Conservation (phyloP, 35 echinoderm and acorn worm genomes). For the Anneissia japonica region DNA sequence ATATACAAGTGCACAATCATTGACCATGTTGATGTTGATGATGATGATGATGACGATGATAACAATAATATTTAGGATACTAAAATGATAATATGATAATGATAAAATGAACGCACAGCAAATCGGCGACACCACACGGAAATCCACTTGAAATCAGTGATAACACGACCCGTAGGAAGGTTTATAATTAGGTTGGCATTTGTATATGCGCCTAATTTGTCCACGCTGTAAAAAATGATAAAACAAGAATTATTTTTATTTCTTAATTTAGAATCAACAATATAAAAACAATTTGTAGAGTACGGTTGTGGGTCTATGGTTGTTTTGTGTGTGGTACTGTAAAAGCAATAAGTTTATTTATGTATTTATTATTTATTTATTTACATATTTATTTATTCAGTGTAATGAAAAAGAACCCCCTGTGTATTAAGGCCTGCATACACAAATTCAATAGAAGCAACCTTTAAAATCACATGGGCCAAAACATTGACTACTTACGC, state of each 20-base stretch:
- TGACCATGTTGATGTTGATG: too few species aligned
- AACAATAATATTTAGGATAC: not conserved
- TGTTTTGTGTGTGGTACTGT: not conserved
- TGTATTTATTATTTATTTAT: too few species aligned
- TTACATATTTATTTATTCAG: too few species aligned
- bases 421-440: too few species aligned
- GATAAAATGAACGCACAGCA: not conserved
- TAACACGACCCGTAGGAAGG: not conserved
- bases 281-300: not conserved
- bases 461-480: too few species aligned
- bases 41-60: not conserved
- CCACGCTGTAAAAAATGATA: not conserved
- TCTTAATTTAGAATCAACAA: not conserved
- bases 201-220: not conserved
- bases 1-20: not conserved
- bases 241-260: not conserved
- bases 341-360: too few species aligned
- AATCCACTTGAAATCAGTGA: constrained; percentile 4
- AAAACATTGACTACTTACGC: too few species aligned
- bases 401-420: too few species aligned
- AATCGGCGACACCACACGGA: constrained; percentile 4
- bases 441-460: too few species aligned
- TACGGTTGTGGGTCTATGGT: not conserved
- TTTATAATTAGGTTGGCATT: not conserved
- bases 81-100: not conserved